Base-by-base conservation (phyloP, 2,888 invertebrate species). In the Notocelia uddmanniana region DNA sequence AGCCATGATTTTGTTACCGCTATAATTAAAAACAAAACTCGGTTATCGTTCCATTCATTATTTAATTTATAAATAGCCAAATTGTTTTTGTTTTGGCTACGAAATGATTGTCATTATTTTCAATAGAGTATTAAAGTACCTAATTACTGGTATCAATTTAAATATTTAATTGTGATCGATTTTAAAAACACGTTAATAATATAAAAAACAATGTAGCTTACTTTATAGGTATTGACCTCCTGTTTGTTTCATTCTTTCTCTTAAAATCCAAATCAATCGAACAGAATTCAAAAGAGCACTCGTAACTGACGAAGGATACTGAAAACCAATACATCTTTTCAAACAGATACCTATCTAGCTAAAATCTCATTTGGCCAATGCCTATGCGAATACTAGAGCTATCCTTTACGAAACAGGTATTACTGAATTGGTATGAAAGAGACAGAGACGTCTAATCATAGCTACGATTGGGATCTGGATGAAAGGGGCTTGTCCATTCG, bases 401-500 rank as follows among this genome's bases (percentile, higher is more conserved):
- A 62, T 68, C 72, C 62, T 68, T 68, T 68, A 55, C 67, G 2
- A 41, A 57, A 23, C 18, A 10, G 50, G 3, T 67, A 13, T 60
- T 55, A 6, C 31, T 67, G 13, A 45, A 48, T 55, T 62, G 48
- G 68, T 62, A 37, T 57, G 54, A 72, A 60, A 68, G 72, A 68
- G 72, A 72, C 41, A 57, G 71, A 48, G 18, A 55, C 18, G 55
- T 72, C 72, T 68, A 72, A 72, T 71, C 71, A 71, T 67, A 67
- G 54, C 41, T 71, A 48, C 60, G 71, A 71, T 67, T 67, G 62
- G 48, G 55, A 50, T 52, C 52, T 71, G 72, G 50, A 68, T 67
- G 67, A 55, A 31, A 64, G 67, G 34, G 68, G 67, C 68, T 67
- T 68, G 72, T 69, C 63, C 67, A 59, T 50, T 59, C 48, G 64